phyloP scores from a whole-genome alignment of 2,797 vertebrate species.

The Halcyon chelicuti region DNA sequence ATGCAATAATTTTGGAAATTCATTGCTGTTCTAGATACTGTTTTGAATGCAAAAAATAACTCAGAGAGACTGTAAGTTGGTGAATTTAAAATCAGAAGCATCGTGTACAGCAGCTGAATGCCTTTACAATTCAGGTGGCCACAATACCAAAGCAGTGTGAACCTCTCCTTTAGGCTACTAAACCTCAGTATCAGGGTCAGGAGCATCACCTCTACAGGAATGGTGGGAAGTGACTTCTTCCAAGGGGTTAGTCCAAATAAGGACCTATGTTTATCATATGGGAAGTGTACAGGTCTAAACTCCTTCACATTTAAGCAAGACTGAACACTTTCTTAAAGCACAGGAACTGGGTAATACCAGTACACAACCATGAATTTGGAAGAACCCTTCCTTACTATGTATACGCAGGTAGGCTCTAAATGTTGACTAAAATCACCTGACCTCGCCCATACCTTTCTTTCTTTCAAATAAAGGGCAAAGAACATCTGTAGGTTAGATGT shows the following conservation, averaged over 20 bases:
- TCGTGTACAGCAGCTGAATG: neutral
- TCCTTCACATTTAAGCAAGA: neutral
- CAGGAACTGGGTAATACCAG: neutral
- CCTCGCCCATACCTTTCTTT: neutral
- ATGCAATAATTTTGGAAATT: neutral
- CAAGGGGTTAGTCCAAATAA: neutral
- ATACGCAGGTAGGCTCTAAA: neutral
- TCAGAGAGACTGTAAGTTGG: neutral
- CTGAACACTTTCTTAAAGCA: neutral
- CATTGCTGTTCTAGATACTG: neutral
- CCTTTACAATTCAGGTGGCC: neutral
- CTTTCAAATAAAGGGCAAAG: neutral
- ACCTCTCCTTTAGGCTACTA: neutral
- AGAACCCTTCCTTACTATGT: fast-evolving
- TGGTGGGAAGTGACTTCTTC: neutral
- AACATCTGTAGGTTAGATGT: neutral
- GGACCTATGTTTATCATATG: neutral
- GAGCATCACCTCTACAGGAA: neutral
- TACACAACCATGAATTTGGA: neutral
- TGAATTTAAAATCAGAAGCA: neutral
- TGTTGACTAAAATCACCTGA: neutral
- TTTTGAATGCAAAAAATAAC: neutral
- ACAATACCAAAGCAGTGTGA: fast-evolving
- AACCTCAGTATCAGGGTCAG: neutral
- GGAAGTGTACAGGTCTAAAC: neutral